A percentile compares a stretch with the other conserved stretches of the same genome.
phyloP scores from a whole-genome alignment of 1,140 invertebrate species.

The Platyscapa corneri region DNA sequence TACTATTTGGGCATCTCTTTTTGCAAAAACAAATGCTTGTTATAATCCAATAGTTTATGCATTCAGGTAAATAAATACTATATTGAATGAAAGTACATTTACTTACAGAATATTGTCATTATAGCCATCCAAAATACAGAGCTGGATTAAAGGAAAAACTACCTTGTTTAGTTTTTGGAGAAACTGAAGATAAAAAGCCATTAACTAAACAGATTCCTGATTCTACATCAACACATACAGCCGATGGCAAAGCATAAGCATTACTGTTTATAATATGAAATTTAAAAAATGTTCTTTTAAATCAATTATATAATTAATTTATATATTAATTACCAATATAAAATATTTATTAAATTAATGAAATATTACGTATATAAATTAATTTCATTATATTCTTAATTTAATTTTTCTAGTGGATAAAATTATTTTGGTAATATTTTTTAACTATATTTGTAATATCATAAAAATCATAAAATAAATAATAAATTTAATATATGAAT shows the following conservation, averaged over 20 bases:
- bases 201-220: constrained; percentile 13
- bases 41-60: constrained; percentile 90
- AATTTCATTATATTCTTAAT: not conserved
- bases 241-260: constrained; percentile 37
- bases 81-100: not conserved
- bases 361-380: not conserved
- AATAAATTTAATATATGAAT: too few relatives aligned
- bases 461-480: too few relatives aligned
- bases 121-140: constrained; percentile 85
- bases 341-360: not conserved
- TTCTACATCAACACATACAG: constrained; percentile 26
- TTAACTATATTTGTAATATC: too few relatives aligned
- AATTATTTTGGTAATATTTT: not conserved
- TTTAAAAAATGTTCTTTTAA: not conserved
- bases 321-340: not conserved
- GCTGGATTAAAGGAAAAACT: constrained; percentile 82
- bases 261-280: not conserved
- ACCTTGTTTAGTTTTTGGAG: constrained; percentile 79
- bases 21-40: constrained; percentile 85
- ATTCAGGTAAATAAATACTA: constrained; percentile 77
- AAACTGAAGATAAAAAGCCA: constrained; percentile 44
- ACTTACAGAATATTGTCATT: constrained; percentile 53
- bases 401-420: not conserved
- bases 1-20: constrained; percentile 86
- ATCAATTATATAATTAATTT: not conserved